Percentiles rank a stretch among this genome's conserved stretches.
phyloP scores from a whole-genome alignment of 2,113 vertebrate species.

The Melanerpes aurifrons region DNA sequence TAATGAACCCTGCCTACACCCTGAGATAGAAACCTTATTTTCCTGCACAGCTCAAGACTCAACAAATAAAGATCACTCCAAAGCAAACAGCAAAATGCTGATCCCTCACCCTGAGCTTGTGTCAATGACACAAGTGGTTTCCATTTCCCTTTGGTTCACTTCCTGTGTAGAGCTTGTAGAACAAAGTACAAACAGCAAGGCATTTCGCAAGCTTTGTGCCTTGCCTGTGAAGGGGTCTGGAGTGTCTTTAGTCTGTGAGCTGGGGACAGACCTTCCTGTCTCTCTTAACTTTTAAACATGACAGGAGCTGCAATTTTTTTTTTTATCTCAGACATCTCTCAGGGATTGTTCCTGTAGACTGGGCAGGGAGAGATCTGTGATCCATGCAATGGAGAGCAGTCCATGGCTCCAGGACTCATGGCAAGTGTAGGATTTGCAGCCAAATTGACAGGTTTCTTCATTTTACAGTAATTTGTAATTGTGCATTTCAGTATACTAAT shows the following conservation, averaged over 20 bases:
- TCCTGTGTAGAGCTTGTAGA: neutral
- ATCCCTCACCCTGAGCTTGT: neutral
- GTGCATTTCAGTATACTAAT: neutral
- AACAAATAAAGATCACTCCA: neutral
- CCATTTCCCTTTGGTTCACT: neutral
- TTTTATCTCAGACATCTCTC: neutral
- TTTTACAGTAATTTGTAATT: neutral
- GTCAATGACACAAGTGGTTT: neutral
- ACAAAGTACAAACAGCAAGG: neutral
- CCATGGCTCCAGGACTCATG: neutral
- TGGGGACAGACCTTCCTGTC: neutral
- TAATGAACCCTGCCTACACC: neutral
- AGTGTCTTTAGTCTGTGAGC: neutral
- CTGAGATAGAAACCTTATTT: neutral
- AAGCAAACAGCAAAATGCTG: slow-evolving; percentile 8
- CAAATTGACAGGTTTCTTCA: neutral
- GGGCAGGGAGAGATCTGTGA: neutral
- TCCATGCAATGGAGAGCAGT: neutral
- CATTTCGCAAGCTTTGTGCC: neutral
- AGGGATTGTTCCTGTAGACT: neutral
- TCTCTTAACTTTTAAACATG: neutral
- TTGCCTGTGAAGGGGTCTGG: neutral
- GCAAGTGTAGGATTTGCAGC: neutral
- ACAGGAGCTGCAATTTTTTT: neutral
- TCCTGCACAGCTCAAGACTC: neutral